Evolutionary conservation across 1,140 invertebrate genomes (phyloP).

Genomic region (Phymorhynchus buccinoides): DNA sequence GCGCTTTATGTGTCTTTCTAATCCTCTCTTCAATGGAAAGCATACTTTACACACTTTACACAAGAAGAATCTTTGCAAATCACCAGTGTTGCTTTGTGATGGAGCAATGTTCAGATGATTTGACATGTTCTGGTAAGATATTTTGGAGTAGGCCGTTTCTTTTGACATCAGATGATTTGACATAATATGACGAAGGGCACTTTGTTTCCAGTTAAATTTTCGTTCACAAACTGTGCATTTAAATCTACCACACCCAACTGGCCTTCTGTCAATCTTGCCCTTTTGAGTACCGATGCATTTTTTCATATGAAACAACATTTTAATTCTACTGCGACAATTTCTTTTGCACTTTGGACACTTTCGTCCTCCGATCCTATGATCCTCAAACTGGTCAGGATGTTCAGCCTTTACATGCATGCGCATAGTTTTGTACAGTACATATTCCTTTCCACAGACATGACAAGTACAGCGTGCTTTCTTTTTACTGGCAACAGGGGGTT

Average conservation of each 20-base stretch:
- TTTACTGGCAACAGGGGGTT: not conserved
- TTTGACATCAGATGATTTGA: not conserved
- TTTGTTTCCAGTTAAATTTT: not conserved
- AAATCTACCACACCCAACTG: not conserved
- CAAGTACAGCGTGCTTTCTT: not conserved
- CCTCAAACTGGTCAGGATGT: not conserved
- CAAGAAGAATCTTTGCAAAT: not conserved
- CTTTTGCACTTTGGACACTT: not conserved
- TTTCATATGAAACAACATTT: not conserved
- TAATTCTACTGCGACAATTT: not conserved
- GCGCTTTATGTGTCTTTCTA: not conserved
- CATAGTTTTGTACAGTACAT: not conserved
- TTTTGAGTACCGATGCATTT: no score
- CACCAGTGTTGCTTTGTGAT: not conserved
- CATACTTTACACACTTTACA: slow-evolving; percentile 22
- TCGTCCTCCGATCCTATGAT: not conserved
- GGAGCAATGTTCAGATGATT: not conserved
- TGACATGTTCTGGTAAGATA: not conserved
- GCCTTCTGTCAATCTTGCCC: not conserved
- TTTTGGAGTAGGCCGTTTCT: not conserved
- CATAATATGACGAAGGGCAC: not conserved
- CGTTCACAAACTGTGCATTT: not conserved
- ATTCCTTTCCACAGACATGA: not conserved
- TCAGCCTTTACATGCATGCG: not conserved
- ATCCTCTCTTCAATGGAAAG: not conserved